Base-by-base conservation (phyloP, 2,888 invertebrate species). In the Notocelia uddmanniana region DNA sequence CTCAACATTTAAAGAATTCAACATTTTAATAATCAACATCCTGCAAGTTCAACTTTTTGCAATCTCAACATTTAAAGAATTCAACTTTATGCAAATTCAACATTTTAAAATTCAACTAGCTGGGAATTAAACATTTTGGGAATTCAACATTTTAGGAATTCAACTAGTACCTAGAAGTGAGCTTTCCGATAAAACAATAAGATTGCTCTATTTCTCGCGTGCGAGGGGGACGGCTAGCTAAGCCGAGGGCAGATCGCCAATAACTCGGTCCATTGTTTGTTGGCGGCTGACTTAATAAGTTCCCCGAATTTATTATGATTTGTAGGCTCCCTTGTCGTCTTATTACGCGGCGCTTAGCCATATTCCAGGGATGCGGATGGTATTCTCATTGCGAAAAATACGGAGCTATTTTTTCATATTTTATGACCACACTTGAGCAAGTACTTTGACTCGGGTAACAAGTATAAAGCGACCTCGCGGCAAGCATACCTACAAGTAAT, bases 271-370 rank as follows among this genome's bases (percentile, higher is more conserved):
- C 89, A 92, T 92, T 92, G 92, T 93, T 93, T 92, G 91, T 90
- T 87, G 89, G 89, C 89, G 88, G 89, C 89, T 86, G 91, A 90
- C 92, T 91, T 92, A 92, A 92, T 93, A 93, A 93, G 92, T 91
- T 90, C 89, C 81, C 86, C 88, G 83, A 90, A 92, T 92, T 91
- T 92, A 92, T 92, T 91, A 91, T 93, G 91, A 92, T 92, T 92
- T 91, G 90, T 91, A 85, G 88, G 83, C 86, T 87, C 86, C 86
- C 87, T 87, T 85, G 88, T 87, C 89, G 87, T 90, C 89, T 89
- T 91, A 89, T 92, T 91, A 91, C 81, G 86, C 82, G 81, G 82
- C 83, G 85, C 87, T 87, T 87, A 89, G 86, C 86, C 80, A 84
- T 86, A 86, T 80, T 82, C 79, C 77, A 82, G 76, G 78, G 83